Base-by-base conservation (phyloP, 2,888 invertebrate genomes). In the Chouioia cunea region DNA sequence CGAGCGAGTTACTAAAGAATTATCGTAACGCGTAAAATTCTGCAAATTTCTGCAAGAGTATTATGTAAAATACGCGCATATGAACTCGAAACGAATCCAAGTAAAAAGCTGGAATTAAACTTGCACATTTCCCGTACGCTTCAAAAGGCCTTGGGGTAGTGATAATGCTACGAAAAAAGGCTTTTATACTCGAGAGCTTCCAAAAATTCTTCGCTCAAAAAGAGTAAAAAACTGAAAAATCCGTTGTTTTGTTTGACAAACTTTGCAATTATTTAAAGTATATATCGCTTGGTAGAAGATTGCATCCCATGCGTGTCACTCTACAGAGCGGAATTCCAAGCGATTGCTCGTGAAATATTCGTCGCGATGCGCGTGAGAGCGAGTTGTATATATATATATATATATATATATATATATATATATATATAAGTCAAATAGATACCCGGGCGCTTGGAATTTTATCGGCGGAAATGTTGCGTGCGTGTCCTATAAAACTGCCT, bases 291-390 rank as follows among this genome's bases (percentile, higher is more conserved):
- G 43, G 8, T 14, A 14, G 54, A 20, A 27, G 58, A 36, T 57
- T 60, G 65, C 67, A n/a, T n/a, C n/a, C n/a, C n/a, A n/a, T 68
- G 71, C 20, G 68, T 58, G 71, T 66, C 67, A 64, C 56, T 60
- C 56, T 58, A 66, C 63, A 73, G 74, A 65, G 68, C 71, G 66
- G 72, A 74, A 74, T 75, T 76, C 73, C 74, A 72, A 71, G 73
- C 74, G 72, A 74, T 74, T 63, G 70, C 23, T 74, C 68, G 75
- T 77, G 65, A 78, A 77, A 76, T 76, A 77, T 77, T 74, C 74
- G 75, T 69, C 57, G 68, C 72, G n/a, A n/a, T n/a, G n/a, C n/a
- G n/a, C n/a, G n/a, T n/a, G n/a, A n/a, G n/a, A n/a, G n/a, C n/a
- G n/a, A n/a, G n/a, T n/a, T n/a, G n/a, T n/a, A n/a, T n/a, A n/a